Evolutionary conservation across 2,888 invertebrate species (phyloP).

Genomic region (Eupithecia dodoneata): DNA sequence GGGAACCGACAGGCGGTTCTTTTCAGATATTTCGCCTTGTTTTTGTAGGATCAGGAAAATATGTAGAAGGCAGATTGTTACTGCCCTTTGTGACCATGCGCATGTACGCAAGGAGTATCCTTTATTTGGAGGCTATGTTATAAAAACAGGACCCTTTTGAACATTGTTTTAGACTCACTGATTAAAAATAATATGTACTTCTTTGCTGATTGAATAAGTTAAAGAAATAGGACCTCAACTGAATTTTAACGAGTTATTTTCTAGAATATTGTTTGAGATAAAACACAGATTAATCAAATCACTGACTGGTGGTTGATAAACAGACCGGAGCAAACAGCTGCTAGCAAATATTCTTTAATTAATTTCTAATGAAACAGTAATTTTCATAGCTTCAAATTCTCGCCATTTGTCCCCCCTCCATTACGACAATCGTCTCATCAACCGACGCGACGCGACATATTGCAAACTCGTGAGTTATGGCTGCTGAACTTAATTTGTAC

Average conservation of each 20-base stretch:
- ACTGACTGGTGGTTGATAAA: neutral
- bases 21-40: conserved; percentile 53
- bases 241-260: neutral
- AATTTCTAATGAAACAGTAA: conserved; percentile 16
- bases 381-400: conserved; percentile 23
- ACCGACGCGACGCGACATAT: conserved; percentile 55
- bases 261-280: neutral
- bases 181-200: neutral
- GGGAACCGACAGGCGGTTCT: conserved; percentile 58
- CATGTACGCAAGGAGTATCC: neutral
- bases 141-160: neutral
- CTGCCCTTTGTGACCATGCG: conserved; percentile 13
- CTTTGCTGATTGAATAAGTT: neutral
- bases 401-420: neutral
- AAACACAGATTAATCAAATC: neutral
- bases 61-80: conserved; percentile 27
- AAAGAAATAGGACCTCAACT: neutral
- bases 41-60: conserved; percentile 47
- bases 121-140: conserved; percentile 8
- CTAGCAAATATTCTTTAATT: conserved; percentile 6
- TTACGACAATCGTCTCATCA: conserved; percentile 47
- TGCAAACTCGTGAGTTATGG: conserved; percentile 63
- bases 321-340: neutral
- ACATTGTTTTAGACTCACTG: neutral
- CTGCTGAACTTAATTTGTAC: conserved; percentile 51